These are phyloP conservation scores for Sus cebifrons DNA, from an alignment of 2,797 vertebrate species.

Conservation along the genomic window DNA sequence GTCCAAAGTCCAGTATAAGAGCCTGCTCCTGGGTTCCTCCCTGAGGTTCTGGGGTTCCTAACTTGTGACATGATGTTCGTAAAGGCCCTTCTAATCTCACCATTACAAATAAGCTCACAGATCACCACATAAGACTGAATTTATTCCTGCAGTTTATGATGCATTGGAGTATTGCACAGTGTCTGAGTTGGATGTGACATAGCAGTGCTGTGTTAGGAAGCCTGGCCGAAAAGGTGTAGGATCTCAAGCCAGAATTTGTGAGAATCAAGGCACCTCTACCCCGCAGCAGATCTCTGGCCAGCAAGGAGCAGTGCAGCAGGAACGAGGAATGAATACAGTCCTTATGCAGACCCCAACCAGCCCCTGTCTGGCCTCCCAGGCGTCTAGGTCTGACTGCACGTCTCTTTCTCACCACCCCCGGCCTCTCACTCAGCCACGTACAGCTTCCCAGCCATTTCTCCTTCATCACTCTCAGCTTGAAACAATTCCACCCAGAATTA, in stretches of 20 bases:
- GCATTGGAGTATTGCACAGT: not conserved
- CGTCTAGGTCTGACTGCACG: not conserved
- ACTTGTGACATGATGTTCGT: not conserved
- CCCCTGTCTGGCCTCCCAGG: not conserved
- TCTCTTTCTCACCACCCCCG: not conserved
- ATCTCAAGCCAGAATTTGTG: not conserved
- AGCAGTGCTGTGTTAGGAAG: not conserved
- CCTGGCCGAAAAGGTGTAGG: not conserved
- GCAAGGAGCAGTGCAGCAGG: not conserved
- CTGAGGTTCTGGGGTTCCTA: not conserved
- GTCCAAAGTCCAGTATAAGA: not conserved
- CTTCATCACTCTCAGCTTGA: slow-evolving; percentile 55
- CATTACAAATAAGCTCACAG: not conserved
- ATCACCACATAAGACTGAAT: not conserved
- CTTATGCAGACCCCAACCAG: not conserved
- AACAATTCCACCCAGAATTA: slow-evolving; percentile 53
- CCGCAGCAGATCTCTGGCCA: not conserved
- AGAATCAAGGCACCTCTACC: not conserved
- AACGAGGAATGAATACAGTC: not conserved
- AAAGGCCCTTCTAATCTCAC: not conserved
- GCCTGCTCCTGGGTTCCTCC: not conserved
- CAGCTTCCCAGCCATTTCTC: not conserved
- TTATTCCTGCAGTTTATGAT: not conserved
- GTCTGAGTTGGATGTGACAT: not conserved
- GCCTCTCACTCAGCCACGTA: not conserved